Percentiles rank a stretch among this genome's conserved stretches.
These are phyloP conservation scores for Acronicta leporina DNA, from an alignment of 2,888 invertebrate genomes.

Conservation along the genomic window DNA sequence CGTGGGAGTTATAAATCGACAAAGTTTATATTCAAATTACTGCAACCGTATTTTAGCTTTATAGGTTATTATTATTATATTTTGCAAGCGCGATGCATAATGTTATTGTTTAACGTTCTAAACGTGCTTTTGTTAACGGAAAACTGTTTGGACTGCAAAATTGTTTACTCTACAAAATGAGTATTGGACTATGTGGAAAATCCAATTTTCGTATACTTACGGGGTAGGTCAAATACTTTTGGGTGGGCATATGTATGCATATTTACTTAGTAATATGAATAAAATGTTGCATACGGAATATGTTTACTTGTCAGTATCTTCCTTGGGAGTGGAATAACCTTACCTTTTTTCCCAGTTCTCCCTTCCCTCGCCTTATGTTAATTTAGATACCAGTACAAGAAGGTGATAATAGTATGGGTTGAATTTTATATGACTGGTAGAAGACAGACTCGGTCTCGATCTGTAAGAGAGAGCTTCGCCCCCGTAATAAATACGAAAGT, in stretches of 20 bases:
- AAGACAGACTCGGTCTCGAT: too few relatives aligned
- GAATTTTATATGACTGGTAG: too few relatives aligned
- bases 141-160: slow-evolving; percentile 16
- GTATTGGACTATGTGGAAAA: slow-evolving; percentile 29
- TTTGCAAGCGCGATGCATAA: slow-evolving; percentile 19
- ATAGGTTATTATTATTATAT: slow-evolving; percentile 11
- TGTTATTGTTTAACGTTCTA: slow-evolving; percentile 24
- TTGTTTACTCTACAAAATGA: slow-evolving; percentile 35
- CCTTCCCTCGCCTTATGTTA: too few relatives aligned
- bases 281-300: not conserved
- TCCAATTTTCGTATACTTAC: slow-evolving; percentile 19
- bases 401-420: too few relatives aligned
- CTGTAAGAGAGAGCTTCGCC: too few relatives aligned
- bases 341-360: too few relatives aligned
- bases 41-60: slow-evolving; percentile 8
- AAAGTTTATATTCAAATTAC: not conserved
- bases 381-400: too few relatives aligned
- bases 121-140: slow-evolving; percentile 35
- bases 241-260: too few relatives aligned
- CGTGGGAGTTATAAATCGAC: not conserved
- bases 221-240: not conserved
- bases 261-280: too few relatives aligned
- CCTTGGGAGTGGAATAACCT: too few relatives aligned
- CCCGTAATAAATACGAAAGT: too few relatives aligned
- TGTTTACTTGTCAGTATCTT: not conserved